Evolutionary conservation across 2,113 vertebrate species (phyloP), one percentile per base, ranked within the genome.

Genomic region (Mesembrinibis cayennensis): DNA sequence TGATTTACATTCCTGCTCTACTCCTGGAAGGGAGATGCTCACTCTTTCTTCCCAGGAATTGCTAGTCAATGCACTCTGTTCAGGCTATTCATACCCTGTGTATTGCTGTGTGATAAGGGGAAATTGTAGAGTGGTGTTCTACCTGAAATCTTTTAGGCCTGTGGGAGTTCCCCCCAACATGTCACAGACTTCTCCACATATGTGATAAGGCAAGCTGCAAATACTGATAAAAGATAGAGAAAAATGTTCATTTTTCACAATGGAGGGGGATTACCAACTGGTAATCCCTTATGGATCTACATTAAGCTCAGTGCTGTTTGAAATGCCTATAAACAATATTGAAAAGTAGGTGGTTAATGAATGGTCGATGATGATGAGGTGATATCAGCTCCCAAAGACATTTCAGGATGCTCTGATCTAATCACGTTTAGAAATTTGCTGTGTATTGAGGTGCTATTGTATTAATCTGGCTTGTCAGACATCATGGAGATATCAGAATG

Each of bases 361-460:
- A 45, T 47, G 29, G 47, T n/a, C 91, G 52, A 15, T 93, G 32
- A 58, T 18, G 55, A 89, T 6, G 45, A 50, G 23, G 29, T 70
- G 15, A 7, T 67, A 71, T 3, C n/a, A 59, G 5, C 44, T 81
- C n/a, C 49, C 32, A 70, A n/a, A 86, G 67, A 73, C 12, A 20
- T 42, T 87, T 91, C 73, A 89, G 18, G 29, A 27, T 74, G 50
- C 8, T 86, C 42, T 63, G 67, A 58, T 53, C 45, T 81, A 58
- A 87, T 80, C 15, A n/a, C 0, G 0, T 40, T 83, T 66, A 83
- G 67, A 87, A 38, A 50, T 74, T 63, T 67, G 9, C 36, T 82
- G 36, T 44, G 32, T 58, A 34, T 34, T 0, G 1, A 66, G 8
- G 22, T 67, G 26, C 38, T 58, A 0, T 52, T 27, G 4, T 55